Evolutionary conservation across 2,888 invertebrate species (phyloP).

Genomic region (Melanostoma mellinum): DNA sequence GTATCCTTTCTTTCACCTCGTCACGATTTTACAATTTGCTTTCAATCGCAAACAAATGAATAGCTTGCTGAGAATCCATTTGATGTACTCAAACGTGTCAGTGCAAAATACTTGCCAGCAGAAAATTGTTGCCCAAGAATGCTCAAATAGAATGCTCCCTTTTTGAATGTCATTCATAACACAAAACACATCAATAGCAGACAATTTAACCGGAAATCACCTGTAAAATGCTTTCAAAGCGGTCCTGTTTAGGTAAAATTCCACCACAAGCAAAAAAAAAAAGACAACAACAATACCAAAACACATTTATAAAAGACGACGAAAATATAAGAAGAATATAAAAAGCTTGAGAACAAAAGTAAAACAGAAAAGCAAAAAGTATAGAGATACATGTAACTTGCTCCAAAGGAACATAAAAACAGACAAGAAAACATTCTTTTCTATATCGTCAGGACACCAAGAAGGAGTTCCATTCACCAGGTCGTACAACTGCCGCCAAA

Average conservation of each 20-base stretch:
- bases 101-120: neutral
- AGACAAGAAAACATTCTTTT: conserved; percentile 39
- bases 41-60: no score
- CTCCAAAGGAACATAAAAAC: conserved; percentile 15
- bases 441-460: conserved; percentile 27
- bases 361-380: conserved; percentile 6
- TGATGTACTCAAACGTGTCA: neutral
- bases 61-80: neutral
- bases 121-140: neutral
- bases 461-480: conserved; percentile 43
- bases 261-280: conserved; percentile 17
- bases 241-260: conserved; percentile 37
- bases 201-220: conserved; percentile 70
- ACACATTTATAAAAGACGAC: neutral
- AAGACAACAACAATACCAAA: neutral
- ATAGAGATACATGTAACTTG: conserved; percentile 8
- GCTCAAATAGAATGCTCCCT: neutral
- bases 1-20: no score
- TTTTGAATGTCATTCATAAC: neutral
- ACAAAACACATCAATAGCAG: conserved; percentile 51
- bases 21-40: no score
- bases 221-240: conserved; percentile 67
- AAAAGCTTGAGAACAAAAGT: neutral
- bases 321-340: conserved; percentile 2
- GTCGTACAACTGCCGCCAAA: conserved; percentile 60